phyloP scores from a whole-genome alignment of 2,888 invertebrate genomes.

The Crocallis elinguaria region DNA sequence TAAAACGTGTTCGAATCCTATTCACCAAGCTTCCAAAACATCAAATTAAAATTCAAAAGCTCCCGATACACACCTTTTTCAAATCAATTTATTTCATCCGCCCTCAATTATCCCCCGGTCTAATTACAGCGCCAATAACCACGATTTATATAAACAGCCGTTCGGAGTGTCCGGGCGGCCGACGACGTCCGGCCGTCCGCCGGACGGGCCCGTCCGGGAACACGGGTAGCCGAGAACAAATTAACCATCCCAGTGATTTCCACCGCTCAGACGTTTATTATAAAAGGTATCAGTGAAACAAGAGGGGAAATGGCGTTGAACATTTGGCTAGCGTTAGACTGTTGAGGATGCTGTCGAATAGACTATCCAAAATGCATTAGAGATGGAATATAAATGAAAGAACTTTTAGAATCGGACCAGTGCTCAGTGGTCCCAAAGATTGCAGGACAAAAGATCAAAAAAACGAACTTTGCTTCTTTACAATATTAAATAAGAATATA shows the following conservation, averaged over 20 bases:
- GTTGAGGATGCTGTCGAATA: too few species aligned
- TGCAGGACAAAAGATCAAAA: too few species aligned
- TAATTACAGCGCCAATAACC: conserved; percentile 7
- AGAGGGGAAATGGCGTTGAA: neutral
- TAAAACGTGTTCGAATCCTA: too few species aligned
- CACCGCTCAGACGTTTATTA: conserved; percentile 48
- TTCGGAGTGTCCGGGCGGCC: conserved; percentile 37
- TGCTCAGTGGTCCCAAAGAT: too few species aligned
- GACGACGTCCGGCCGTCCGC: conserved; percentile 47
- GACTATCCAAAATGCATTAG: too few species aligned
- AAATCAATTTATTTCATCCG: conserved; percentile 8
- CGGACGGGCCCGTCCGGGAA: conserved; percentile 59
- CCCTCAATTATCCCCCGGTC: conserved; percentile 5
- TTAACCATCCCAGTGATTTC: conserved; percentile 73
- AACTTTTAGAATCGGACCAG: too few species aligned
- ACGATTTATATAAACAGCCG: conserved; percentile 8
- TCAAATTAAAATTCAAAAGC: neutral
- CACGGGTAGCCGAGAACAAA: conserved; percentile 75
- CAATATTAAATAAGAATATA: too few species aligned
- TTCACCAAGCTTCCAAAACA: too few species aligned
- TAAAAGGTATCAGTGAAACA: neutral
- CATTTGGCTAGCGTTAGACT: neutral
- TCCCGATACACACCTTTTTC: neutral
- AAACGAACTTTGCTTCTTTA: too few species aligned
- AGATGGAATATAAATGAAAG: too few species aligned